Evolutionary conservation across 2,113 vertebrate species (phyloP).

Genomic region (Vulpes ferrilata): DNA sequence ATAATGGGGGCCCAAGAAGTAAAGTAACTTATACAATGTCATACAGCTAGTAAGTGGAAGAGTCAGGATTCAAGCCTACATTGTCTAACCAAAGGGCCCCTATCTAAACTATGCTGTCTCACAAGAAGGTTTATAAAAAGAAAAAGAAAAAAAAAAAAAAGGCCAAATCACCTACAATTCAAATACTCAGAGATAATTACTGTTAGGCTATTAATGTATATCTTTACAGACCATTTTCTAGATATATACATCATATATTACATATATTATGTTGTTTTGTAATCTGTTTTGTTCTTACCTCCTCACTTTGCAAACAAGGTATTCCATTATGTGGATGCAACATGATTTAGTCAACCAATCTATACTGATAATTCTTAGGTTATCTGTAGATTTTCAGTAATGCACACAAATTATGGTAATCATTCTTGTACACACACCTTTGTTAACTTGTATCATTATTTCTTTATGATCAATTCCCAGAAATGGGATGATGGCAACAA

Average conservation of each 20-base stretch:
- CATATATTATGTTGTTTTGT: not conserved
- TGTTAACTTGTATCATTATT: not conserved
- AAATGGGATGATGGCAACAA: not conserved
- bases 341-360: not conserved
- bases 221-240: not conserved
- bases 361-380: not conserved
- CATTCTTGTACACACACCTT: not conserved
- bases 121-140: not conserved
- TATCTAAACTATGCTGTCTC: not conserved
- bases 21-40: not conserved
- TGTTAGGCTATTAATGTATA: not conserved
- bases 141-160: not conserved
- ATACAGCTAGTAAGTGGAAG: too few relatives aligned
- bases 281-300: not conserved
- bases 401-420: not conserved
- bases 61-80: not conserved
- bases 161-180: not conserved
- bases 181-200: not conserved
- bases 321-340: not conserved
- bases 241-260: not conserved
- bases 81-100: not conserved
- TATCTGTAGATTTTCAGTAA: not conserved
- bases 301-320: not conserved
- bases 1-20: not conserved
- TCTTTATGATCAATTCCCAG: not conserved